A percentile compares a stretch with the other conserved stretches of the same genome.
These are phyloP conservation scores for Acipenser ruthenus DNA, from an alignment of 2,797 vertebrate species.

Conservation along the genomic window DNA sequence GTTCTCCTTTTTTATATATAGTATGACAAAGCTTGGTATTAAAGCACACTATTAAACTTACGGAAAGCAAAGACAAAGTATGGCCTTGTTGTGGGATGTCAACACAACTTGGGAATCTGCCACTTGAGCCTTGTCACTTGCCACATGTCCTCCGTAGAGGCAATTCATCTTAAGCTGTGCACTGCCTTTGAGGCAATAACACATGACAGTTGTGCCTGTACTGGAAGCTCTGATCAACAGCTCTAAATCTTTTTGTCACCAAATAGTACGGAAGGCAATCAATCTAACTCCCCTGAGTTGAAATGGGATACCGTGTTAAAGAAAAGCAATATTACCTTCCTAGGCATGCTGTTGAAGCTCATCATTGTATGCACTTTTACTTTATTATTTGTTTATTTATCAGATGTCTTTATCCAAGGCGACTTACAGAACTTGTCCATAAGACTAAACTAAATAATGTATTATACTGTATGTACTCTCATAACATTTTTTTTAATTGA, in stretches of 20 bases:
- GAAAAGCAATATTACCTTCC: background rate
- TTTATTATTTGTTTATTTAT: constrained; percentile 13
- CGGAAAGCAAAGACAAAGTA: constrained; percentile 3
- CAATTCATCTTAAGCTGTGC: constrained; percentile 45
- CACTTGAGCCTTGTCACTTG: constrained; percentile 22
- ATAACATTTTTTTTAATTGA: constrained; percentile 1
- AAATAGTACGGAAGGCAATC: constrained; percentile 42
- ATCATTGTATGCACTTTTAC: constrained; percentile 1
- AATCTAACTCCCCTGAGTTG: constrained; percentile 41
- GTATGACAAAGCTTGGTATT: constrained; percentile 10
- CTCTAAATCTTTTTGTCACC: constrained; percentile 55
- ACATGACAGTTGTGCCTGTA: constrained; percentile 21
- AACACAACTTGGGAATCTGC: constrained; percentile 31
- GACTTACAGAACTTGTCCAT: constrained; percentile 6
- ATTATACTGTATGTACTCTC: constrained; percentile 6
- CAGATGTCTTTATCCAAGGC: constrained; percentile 14
- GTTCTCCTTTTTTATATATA: constrained; percentile 38
- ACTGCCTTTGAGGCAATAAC: constrained; percentile 42
- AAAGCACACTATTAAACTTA: background rate
- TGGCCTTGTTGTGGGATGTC: constrained; percentile 21
- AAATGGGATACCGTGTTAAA: constrained; percentile 30
- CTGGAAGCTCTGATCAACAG: constrained; percentile 44
- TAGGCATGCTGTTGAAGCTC: background rate
- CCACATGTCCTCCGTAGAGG: constrained; percentile 25
- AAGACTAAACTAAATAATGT: constrained; percentile 6